Percentiles rank a stretch among this genome's conserved stretches.
These are phyloP conservation scores for Ceratosolen fusciceps DNA, from an alignment of 1,140 invertebrate species.

Conservation along the genomic window DNA sequence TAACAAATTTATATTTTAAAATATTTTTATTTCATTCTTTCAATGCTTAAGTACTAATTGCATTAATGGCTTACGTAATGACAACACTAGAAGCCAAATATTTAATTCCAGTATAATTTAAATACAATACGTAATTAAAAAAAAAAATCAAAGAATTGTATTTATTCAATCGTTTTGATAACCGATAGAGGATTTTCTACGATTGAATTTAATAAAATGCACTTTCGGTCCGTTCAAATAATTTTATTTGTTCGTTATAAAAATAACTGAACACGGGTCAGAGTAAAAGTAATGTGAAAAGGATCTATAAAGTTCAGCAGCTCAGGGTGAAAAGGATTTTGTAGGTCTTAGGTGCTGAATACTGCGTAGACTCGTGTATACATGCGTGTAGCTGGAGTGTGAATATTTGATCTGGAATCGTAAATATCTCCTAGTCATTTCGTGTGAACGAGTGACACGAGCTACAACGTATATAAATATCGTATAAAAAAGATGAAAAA, in stretches of 20 bases:
- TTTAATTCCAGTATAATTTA: neutral
- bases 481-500: neutral
- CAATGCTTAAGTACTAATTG: too few species aligned
- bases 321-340: neutral
- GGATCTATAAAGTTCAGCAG: neutral
- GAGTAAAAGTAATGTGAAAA: neutral
- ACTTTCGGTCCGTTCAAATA: neutral
- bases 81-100: too few species aligned
- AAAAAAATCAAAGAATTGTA: too few species aligned
- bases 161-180: too few species aligned
- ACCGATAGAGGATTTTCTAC: too few species aligned
- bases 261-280: neutral
- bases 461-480: neutral
- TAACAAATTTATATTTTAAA: neutral
- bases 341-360: neutral
- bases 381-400: neutral
- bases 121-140: too few species aligned
- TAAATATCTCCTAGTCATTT: neutral
- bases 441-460: neutral
- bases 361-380: neutral
- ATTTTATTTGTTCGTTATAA: neutral
- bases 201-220: slow-evolving; percentile 1
- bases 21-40: neutral
- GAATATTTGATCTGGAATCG: neutral
- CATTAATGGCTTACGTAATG: too few species aligned